Conservation (phyloP, 2,797 vertebrate genomes). For the Mormyrus hasselquistii region DNA sequence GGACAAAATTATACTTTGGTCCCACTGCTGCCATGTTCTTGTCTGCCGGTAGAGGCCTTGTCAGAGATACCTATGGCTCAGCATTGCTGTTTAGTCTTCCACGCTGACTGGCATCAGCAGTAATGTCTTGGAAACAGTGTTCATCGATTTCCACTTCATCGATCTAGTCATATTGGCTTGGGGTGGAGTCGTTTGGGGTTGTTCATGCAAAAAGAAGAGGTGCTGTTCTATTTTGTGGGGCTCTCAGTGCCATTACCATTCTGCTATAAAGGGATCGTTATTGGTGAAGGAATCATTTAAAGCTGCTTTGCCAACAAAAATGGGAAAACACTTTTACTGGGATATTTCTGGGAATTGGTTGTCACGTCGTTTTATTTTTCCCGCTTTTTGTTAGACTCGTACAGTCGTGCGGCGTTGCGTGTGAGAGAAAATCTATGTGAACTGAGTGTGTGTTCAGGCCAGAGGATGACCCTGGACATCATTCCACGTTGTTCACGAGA, state of each 20-base stretch:
- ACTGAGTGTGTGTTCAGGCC: not conserved
- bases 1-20: not conserved
- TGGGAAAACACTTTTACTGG: not conserved
- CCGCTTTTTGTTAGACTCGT: not conserved
- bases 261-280: conserved; percentile 12
- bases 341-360: not conserved
- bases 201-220: not conserved
- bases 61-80: not conserved
- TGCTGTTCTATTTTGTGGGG: not conserved
- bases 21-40: not conserved
- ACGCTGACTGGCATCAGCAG: not conserved
- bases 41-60: not conserved
- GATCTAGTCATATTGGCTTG: not conserved
- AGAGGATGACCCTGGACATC: not conserved
- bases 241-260: not conserved
- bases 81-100: not conserved
- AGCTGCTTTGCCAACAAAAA: not conserved
- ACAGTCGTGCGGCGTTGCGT: not conserved
- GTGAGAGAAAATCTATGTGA: not conserved
- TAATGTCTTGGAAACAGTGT: not conserved
- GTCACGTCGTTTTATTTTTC: not conserved
- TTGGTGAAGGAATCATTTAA: not conserved
- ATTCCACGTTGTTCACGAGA: not conserved
- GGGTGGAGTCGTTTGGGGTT: not conserved
- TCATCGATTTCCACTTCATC: not conserved